Conservation (phyloP, 2,888 invertebrate genomes). For the Aphidius colemani region DNA sequence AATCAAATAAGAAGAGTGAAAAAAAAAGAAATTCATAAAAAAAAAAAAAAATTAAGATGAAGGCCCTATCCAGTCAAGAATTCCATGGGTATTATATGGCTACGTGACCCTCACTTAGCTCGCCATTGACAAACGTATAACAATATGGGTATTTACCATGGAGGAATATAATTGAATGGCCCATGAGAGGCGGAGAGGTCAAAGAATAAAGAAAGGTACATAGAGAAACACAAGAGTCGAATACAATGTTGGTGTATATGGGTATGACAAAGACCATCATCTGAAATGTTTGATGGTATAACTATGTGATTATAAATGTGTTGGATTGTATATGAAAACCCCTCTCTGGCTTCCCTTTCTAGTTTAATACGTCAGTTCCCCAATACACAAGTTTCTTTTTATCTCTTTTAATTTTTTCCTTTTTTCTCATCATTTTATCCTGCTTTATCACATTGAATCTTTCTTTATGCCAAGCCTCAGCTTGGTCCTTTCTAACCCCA, state of each 20-base stretch:
- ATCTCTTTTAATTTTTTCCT: conserved; percentile 1
- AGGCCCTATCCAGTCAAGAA: conserved; percentile 38
- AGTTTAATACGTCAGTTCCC: conserved; percentile 48
- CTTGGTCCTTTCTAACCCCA: not conserved
- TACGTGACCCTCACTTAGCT: conserved; percentile 58
- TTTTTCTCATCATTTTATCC: too few relatives aligned
- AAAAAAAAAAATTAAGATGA: conserved; percentile 8
- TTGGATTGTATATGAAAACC: too few relatives aligned
- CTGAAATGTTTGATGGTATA: conserved; percentile 1
- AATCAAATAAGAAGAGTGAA: not conserved
- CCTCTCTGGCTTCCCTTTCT: conserved; percentile 45
- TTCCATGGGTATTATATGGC: conserved; percentile 52
- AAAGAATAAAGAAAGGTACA: conserved; percentile 18
- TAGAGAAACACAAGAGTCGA: conserved; percentile 20
- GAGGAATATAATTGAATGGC: conserved; percentile 59
- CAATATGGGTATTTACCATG: conserved; percentile 60
- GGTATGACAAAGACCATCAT: conserved; percentile 24
- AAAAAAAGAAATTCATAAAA: conserved; percentile 12
- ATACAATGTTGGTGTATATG: not conserved
- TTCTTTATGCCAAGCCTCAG: not conserved
- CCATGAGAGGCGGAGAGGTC: conserved; percentile 29
- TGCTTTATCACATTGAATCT: too few relatives aligned
- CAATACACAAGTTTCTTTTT: conserved; percentile 6
- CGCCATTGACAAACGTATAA: conserved; percentile 58
- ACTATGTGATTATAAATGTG: too few relatives aligned